Evolutionary conservation across 2,888 invertebrate species (phyloP).

Genomic region (Lasioglossum lativentre): DNA sequence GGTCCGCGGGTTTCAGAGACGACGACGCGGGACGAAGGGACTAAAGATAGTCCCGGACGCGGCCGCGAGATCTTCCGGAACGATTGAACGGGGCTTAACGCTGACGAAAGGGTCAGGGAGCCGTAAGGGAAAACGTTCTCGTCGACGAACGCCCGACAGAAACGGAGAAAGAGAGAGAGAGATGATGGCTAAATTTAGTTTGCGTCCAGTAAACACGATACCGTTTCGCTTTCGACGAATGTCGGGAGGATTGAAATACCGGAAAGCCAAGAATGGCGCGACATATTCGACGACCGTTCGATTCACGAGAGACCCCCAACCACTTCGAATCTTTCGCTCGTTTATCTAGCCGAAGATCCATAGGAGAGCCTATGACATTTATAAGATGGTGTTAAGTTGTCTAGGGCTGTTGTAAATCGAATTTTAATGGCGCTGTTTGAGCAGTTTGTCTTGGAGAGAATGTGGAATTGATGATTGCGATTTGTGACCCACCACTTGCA

Average conservation of each 20-base stretch:
- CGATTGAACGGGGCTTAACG: slow-evolving; percentile 23
- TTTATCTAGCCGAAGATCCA: background rate
- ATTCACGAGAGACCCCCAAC: background rate
- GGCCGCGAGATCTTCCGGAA: slow-evolving; percentile 35
- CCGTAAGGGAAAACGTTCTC: slow-evolving; percentile 55
- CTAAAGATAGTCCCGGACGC: slow-evolving; percentile 44
- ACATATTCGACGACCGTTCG: background rate
- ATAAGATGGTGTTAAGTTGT: background rate
- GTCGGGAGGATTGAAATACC: slow-evolving; percentile 34
- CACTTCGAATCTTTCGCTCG: background rate
- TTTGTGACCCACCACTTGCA: background rate
- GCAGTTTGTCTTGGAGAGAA: background rate
- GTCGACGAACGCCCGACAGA: slow-evolving; percentile 40
- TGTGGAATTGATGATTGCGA: background rate
- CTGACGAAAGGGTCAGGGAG: slow-evolving; percentile 52
- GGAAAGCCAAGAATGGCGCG: slow-evolving; percentile 52
- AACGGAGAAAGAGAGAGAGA: slow-evolving; percentile 43
- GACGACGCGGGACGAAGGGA: slow-evolving; percentile 3
- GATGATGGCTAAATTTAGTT: slow-evolving; percentile 75
- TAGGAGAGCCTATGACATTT: background rate
- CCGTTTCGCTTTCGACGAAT: slow-evolving; percentile 38
- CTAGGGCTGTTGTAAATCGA: background rate
- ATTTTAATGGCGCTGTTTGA: background rate
- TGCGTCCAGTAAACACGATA: slow-evolving; percentile 68
- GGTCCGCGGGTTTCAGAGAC: background rate